These are phyloP conservation scores for Neomorphus geoffroyi DNA, from an alignment of 2,797 vertebrate species.

Conservation along the genomic window DNA sequence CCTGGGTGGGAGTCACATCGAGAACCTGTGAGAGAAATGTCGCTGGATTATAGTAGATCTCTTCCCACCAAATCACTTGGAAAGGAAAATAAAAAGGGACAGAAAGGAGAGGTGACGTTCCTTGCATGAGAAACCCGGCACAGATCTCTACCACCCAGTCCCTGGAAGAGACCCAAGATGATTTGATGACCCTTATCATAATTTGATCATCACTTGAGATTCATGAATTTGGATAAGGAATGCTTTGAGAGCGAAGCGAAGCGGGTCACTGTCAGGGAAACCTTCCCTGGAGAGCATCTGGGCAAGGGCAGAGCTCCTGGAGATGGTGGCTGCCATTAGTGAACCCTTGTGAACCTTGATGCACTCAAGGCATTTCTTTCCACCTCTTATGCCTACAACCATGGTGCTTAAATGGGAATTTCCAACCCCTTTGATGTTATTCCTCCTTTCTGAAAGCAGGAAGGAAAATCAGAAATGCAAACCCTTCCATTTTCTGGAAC, in stretches of 20 bases:
- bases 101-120: background rate
- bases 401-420: background rate
- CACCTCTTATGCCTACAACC: background rate
- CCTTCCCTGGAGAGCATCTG: background rate
- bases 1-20: conserved; percentile 97
- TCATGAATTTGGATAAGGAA: background rate
- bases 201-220: background rate
- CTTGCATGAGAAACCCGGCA: accelerated
- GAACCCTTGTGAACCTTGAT: background rate
- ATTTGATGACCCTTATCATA: background rate
- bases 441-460: background rate
- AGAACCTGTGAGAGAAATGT: conserved; percentile 81
- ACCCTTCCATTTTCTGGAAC: background rate
- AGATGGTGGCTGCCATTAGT: background rate
- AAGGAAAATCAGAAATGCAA: background rate
- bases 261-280: background rate
- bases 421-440: background rate
- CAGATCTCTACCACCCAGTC: accelerated
- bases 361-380: background rate
- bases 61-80: accelerated
- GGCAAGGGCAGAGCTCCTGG: background rate
- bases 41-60: background rate
- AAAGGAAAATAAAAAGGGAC: background rate
- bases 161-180: background rate
- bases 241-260: accelerated